A percentile compares a stretch with the other conserved stretches of the same genome.
Evolutionary conservation across 2,113 vertebrate species (phyloP).

Genomic region (Bubalus kerabau): DNA sequence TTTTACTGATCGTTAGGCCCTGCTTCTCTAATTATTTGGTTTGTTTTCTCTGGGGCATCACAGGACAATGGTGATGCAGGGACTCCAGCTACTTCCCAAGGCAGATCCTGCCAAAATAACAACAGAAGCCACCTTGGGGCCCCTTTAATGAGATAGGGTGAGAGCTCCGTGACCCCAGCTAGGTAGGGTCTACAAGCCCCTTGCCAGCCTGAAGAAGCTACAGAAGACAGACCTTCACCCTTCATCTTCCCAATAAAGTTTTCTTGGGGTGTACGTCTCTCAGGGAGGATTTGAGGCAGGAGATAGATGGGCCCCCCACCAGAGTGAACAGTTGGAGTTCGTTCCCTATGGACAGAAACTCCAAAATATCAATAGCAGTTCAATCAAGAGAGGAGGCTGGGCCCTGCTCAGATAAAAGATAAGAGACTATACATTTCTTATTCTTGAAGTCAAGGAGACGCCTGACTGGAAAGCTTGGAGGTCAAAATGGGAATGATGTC

Average conservation of each 20-base stretch:
- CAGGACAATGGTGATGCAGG: neutral
- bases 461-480: neutral
- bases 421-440: neutral
- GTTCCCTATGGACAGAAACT: neutral
- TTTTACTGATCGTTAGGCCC: neutral
- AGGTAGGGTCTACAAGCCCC: neutral
- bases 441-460: neutral
- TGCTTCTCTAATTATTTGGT: neutral
- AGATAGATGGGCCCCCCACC: neutral
- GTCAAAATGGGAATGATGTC: neutral
- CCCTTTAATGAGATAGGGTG: neutral
- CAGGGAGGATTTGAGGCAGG: neutral
- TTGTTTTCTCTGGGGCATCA: neutral
- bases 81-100: neutral
- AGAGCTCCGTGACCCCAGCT: neutral
- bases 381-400: neutral
- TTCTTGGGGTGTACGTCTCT: neutral
- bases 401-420: neutral
- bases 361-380: neutral
- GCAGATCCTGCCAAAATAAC: neutral
- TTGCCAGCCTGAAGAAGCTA: neutral
- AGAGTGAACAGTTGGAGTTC: neutral
- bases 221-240: neutral
- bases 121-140: neutral
- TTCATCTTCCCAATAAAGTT: neutral